Conservation (phyloP, 2,797 vertebrate genomes). For the Helarctos malayanus region DNA sequence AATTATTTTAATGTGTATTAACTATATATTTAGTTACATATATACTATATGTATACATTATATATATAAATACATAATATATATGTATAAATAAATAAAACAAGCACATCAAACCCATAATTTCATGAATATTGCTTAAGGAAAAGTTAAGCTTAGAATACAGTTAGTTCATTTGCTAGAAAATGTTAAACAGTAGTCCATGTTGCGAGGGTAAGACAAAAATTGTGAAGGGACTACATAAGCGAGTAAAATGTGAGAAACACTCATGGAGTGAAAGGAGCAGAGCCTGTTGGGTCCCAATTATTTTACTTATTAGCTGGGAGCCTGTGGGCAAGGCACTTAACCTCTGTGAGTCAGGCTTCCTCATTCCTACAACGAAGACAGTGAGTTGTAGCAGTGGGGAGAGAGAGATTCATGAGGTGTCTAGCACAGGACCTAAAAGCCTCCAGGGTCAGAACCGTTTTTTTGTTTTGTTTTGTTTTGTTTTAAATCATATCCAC, state of each 20-base stretch:
- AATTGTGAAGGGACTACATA: neutral
- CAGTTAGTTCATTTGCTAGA: neutral
- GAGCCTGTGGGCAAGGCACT: neutral
- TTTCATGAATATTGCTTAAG: neutral
- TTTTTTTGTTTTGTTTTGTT: neutral
- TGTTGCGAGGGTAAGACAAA: neutral
- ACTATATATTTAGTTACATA: neutral
- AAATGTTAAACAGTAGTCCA: neutral
- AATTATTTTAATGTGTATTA: neutral
- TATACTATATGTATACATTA: neutral
- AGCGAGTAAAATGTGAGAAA: neutral
- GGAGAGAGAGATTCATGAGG: neutral
- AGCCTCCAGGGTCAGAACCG: neutral
- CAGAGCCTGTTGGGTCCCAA: neutral
- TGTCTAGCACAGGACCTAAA: neutral
- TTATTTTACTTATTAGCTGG: neutral
- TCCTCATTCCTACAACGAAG: neutral
- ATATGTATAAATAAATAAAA: no score
- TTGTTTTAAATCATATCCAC: neutral
- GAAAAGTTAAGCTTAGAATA: conserved; percentile 26
- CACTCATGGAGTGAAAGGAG: neutral
- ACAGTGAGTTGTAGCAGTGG: neutral
- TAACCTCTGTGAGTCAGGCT: neutral
- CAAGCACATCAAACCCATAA: neutral
- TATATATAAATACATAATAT: neutral